phyloP scores from a whole-genome alignment of 2,113 vertebrate species.

The Carlito syrichta region DNA sequence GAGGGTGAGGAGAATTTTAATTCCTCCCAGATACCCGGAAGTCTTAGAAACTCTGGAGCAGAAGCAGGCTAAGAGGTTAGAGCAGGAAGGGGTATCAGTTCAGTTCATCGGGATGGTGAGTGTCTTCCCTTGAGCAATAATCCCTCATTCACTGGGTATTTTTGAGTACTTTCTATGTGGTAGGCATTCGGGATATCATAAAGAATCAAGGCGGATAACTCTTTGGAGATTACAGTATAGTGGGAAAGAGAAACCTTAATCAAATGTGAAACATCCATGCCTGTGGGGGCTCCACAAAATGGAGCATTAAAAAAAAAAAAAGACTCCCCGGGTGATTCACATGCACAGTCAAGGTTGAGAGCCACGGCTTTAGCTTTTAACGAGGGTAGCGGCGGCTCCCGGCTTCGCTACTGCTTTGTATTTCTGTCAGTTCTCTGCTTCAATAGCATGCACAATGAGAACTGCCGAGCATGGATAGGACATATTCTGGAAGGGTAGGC shows the following conservation, averaged over 20 bases:
- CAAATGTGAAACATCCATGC: neutral
- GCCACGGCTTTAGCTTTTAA: neutral
- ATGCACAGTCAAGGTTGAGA: neutral
- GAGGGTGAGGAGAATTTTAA: neutral
- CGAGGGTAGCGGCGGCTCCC: neutral
- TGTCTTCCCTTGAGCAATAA: neutral
- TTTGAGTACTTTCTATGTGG: neutral
- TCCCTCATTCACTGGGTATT: neutral
- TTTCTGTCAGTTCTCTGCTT: neutral
- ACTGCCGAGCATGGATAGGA: neutral
- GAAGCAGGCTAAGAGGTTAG: neutral
- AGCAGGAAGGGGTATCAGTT: neutral
- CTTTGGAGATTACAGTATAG: neutral
- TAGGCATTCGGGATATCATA: neutral
- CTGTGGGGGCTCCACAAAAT: too few species aligned
- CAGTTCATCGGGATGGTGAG: neutral
- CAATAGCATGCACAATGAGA: neutral
- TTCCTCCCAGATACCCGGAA: neutral
- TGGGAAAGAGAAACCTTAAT: neutral
- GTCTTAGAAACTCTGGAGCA: neutral
- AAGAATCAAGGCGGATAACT: neutral
- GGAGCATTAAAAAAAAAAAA: neutral
- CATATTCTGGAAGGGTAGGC: neutral
- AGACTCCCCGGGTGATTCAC: neutral
- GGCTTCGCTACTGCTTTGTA: neutral